Evolutionary conservation across 1,140 invertebrate genomes (phyloP), one percentile per base, ranked within the genome.

Genomic region (Diorhabda sublineata): DNA sequence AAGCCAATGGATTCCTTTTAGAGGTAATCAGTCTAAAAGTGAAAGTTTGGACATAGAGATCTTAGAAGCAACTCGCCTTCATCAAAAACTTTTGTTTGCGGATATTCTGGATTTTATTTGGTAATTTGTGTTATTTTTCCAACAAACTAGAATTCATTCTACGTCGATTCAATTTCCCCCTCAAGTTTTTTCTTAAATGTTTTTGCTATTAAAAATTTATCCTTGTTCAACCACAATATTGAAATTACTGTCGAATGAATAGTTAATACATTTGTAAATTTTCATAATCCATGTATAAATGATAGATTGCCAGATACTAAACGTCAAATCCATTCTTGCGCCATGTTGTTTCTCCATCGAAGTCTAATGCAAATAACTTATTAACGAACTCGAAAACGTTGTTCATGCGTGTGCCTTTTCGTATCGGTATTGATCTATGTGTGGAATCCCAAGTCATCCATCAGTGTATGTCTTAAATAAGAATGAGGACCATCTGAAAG

Each of bases 221-320:
- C 26, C 1, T 26, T 26, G 26, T 26, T 26, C 26, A 52, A 4
- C 47, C 47, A 3, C n/a, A 52, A 52, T 52, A 52, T 52, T 6
- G 6, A 52, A 8, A 52, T 52, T 52, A 52, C n/a, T n/a, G n/a
- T 8, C 47, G 47, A 52, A 52, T 52, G 47, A 52, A 52, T 52
- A 52, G 6, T 52, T 52, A 52, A 52, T 52, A 52, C 47, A 8
- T 52, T 52, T n/a, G 6, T 8, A n/a, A 52, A 52, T 52, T 8
- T n/a, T 52, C 47, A n/a, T 52, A 52, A 52, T 52, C 47, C 47
- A 52, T 52, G n/a, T 52, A 52, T 52, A 52, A 52, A 52, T 52
- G 47, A 52, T 52, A 52, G 47, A 52, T 52, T 52, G 47, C 47
- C n/a, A 6, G 47, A 52, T 52, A 6, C 47, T 6, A 52, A 52